Percentiles rank a stretch among this genome's conserved stretches.
Conservation (phyloP, 2,888 invertebrate genomes). For the Eristalis pertinax region DNA sequence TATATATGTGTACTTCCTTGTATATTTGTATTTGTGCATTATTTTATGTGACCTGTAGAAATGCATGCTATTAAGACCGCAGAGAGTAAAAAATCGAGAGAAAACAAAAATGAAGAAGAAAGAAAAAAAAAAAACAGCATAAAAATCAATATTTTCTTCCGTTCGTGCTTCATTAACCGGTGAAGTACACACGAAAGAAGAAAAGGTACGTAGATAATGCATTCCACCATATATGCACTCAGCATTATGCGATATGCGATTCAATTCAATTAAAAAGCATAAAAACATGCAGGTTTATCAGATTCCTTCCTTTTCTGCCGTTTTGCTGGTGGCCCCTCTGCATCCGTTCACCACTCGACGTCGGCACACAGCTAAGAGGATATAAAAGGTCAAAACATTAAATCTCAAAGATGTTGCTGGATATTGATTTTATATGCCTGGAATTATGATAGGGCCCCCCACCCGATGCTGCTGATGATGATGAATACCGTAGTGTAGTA, state of each 20-base stretch:
- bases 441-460: conserved; percentile 36
- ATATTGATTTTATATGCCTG: conserved; percentile 60
- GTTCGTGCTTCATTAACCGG: conserved; percentile 65
- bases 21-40: conserved; percentile 53
- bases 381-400: conserved; percentile 64
- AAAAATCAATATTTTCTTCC: conserved; percentile 63
- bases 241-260: conserved; percentile 55
- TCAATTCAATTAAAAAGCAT: conserved; percentile 66
- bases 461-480: neutral
- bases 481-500: conserved; percentile 37
- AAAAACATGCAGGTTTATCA: conserved; percentile 55
- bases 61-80: conserved; percentile 68
- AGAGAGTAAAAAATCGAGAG: neutral
- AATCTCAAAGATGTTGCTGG: conserved; percentile 53
- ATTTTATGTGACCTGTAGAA: conserved; percentile 61
- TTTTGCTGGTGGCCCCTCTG: conserved; percentile 1
- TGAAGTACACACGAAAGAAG: conserved; percentile 34
- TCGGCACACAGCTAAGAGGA: neutral
- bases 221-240: conserved; percentile 29
- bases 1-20: conserved; percentile 25
- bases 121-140: conserved; percentile 13
- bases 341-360: conserved; percentile 28
- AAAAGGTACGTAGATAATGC: conserved; percentile 25
- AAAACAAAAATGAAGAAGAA: conserved; percentile 24
- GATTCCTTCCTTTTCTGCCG: conserved; percentile 6